These are phyloP conservation scores for Acestrorhynchus altus DNA, from an alignment of 2,797 vertebrate genomes.

Conservation along the genomic window DNA sequence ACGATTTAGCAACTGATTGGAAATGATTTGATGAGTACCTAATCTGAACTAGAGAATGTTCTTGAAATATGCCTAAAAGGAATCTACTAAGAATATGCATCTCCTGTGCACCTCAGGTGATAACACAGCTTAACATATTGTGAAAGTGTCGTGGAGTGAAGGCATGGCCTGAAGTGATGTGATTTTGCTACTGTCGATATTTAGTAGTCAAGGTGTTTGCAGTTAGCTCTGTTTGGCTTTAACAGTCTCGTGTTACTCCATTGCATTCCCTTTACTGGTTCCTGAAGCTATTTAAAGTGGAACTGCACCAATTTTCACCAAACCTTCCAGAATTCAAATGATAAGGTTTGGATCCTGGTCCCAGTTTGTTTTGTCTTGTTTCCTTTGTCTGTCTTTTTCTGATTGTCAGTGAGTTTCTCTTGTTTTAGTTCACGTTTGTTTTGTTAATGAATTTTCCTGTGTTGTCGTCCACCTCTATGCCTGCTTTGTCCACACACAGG, in stretches of 20 bases:
- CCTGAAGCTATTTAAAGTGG: background rate
- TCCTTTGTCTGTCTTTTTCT: too few species aligned
- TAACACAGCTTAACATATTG: slow-evolving; percentile 16
- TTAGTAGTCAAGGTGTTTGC: background rate
- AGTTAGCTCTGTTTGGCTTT: slow-evolving; percentile 7
- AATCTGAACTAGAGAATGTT: background rate
- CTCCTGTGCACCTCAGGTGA: background rate
- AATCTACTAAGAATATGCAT: background rate
- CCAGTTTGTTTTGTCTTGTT: too few species aligned
- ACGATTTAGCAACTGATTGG: background rate
- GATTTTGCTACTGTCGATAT: slow-evolving; percentile 3
- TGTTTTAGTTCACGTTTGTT: too few species aligned
- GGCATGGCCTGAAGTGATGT: slow-evolving; percentile 4
- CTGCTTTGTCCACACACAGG: too few species aligned
- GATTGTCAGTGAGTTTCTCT: too few species aligned
- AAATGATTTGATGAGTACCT: background rate
- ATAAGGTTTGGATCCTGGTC: too few species aligned
- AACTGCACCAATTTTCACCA: too few species aligned
- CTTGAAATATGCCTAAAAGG: too few species aligned
- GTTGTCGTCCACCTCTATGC: too few species aligned
- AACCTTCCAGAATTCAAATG: too few species aligned
- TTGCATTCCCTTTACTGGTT: too few species aligned
- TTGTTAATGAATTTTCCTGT: too few species aligned
- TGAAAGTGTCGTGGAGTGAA: background rate
- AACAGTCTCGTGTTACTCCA: background rate